Conservation (phyloP, 2,797 vertebrate genomes). For the Notolabrus celidotus region DNA sequence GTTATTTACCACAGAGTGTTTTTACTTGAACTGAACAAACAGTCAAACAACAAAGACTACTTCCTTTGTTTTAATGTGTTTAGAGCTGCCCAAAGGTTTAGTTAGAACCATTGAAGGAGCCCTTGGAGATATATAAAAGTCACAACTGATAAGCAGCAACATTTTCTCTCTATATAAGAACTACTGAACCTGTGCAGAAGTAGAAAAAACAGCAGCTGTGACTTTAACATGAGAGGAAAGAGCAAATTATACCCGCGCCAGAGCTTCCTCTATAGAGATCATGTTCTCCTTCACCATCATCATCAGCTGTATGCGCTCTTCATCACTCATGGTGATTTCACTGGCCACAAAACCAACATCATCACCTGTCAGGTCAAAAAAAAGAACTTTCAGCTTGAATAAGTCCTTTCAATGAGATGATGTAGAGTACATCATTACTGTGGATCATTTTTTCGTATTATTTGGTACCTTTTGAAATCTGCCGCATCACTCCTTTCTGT, state of each 20-base stretch:
- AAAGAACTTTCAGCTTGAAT: too few species aligned
- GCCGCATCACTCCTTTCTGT: constrained; percentile 91
- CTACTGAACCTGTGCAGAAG: not conserved
- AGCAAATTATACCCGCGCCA: constrained; percentile 89
- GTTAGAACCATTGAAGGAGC: too few species aligned
- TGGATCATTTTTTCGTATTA: too few species aligned
- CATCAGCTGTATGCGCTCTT: constrained; percentile 98
- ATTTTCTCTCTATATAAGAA: too few species aligned
- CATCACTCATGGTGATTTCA: constrained; percentile 98
- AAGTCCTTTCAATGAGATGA: too few species aligned
- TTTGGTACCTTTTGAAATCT: constrained; percentile 91
- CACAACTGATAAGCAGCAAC: too few species aligned
- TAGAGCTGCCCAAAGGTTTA: too few species aligned
- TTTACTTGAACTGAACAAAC: not conserved
- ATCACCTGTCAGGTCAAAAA: constrained; percentile 85
- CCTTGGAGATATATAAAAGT: too few species aligned
- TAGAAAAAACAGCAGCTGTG: not conserved
- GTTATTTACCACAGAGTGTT: not conserved
- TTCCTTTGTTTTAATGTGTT: too few species aligned
- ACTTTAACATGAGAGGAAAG: not conserved
- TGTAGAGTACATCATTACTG: too few species aligned
- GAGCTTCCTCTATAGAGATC: constrained; percentile 98
- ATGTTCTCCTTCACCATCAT: constrained; percentile 99
- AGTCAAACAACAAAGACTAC: too few species aligned
- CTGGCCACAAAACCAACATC: constrained; percentile 97